These are phyloP conservation scores for Tenthredo amoena DNA, from an alignment of 2,888 invertebrate species.

Conservation along the genomic window DNA sequence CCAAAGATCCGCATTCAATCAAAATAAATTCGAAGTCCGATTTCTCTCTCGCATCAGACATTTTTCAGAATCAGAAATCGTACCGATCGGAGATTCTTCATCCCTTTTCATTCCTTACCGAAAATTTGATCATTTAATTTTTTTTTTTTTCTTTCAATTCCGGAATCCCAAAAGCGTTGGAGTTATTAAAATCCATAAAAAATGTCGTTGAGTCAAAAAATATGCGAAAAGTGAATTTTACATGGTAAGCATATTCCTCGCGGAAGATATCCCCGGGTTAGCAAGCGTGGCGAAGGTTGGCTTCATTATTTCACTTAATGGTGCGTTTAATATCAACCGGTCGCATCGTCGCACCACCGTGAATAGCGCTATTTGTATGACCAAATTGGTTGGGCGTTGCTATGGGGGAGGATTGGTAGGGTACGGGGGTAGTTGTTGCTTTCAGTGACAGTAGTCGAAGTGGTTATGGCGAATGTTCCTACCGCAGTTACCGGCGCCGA, in stretches of 20 bases:
- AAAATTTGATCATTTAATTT: too few relatives aligned
- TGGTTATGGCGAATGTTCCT: slow-evolving; percentile 1
- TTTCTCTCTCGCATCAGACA: too few relatives aligned
- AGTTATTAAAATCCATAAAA: neutral
- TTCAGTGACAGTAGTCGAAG: slow-evolving; percentile 9
- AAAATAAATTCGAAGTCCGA: too few relatives aligned
- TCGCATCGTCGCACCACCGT: slow-evolving; percentile 62
- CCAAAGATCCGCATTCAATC: too few relatives aligned
- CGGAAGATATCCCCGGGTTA: neutral
- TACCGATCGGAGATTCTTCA: too few relatives aligned
- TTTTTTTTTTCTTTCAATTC: too few relatives aligned
- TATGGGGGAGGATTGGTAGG: slow-evolving; percentile 45
- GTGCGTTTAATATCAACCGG: slow-evolving; percentile 67
- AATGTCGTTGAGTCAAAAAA: neutral
- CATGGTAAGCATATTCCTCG: slow-evolving; percentile 11
- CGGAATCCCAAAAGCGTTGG: too few relatives aligned
- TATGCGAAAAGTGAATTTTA: neutral
- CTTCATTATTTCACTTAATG: slow-evolving; percentile 70
- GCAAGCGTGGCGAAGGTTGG: slow-evolving; percentile 54
- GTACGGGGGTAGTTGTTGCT: slow-evolving; percentile 29
- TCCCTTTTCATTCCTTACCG: too few relatives aligned
- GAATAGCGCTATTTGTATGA: slow-evolving; percentile 68
- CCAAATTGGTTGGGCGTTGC: slow-evolving; percentile 69
- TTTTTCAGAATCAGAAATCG: too few relatives aligned
- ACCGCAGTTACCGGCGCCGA: neutral